Evolutionary conservation across 1,140 invertebrate species (phyloP), one percentile per base, ranked within the genome.

Genomic region (Periplaneta americana): DNA sequence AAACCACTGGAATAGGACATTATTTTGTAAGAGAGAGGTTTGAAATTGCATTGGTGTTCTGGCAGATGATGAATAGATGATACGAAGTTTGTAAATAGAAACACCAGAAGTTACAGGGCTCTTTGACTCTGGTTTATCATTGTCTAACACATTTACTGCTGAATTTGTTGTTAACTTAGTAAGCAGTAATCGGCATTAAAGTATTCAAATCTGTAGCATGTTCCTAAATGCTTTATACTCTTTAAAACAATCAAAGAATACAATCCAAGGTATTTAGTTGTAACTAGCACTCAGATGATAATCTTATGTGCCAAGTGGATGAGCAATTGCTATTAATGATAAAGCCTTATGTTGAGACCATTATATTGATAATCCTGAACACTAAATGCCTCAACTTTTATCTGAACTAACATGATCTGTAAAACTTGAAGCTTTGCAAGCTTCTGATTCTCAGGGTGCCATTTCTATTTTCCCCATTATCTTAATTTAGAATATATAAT

Each of bases 371-470:
- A 22, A 48, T 22, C 39, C 39, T 48, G 17, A 48, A 0, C 22
- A 79, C 36, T 57, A 39, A 48, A 80, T 80, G 79, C 48, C 66
- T 78, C 76, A 78, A 78, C 32, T 75, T 81, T 81, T 81, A 75
- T 78, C 48, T 81, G 22, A 34, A 80, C 48, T 80, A 80, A 80
- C 79, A 80, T 34, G n/a, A 80, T 57, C 79, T 80, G 79, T 80
- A 15, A 80, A 80, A 74, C 28, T 31, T 36, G 34, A 78, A 78
- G 76, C 76, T 78, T 77, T 78, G 76, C 76, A 78, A 80, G 79
- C 79, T 80, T 80, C 66, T 34, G 33, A 34, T 81, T 81, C 80
- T 81, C 80, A 81, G 80, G 80, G 80, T 81, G 80, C 80, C 80
- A 81, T 81, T 81, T 81, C 75, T 39, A 18, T 77, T 37, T 77